Percentiles rank a stretch among this genome's conserved stretches.
These are phyloP conservation scores for Buceros bicornis DNA, from an alignment of 2,797 vertebrate species.

Conservation along the genomic window DNA sequence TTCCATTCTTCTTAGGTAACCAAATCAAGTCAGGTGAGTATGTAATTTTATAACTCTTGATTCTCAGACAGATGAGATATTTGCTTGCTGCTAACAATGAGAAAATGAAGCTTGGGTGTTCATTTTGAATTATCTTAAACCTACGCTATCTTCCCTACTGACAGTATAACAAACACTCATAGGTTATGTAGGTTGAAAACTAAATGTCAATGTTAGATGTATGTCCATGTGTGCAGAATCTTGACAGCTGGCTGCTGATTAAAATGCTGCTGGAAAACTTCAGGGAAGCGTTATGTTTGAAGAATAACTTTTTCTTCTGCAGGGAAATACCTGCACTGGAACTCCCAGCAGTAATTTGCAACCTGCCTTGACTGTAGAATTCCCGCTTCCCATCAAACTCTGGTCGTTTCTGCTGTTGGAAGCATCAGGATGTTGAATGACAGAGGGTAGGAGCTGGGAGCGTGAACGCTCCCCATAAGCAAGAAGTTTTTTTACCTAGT, in stretches of 20 bases:
- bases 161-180: background rate
- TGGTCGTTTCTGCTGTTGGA: background rate
- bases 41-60: background rate
- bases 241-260: conserved; percentile 52
- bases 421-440: background rate
- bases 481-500: background rate
- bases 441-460: background rate
- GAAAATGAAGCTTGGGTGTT: background rate
- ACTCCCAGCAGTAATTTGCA: conserved; percentile 59
- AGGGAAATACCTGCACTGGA: conserved; percentile 42
- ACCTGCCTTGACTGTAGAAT: conserved; percentile 56
- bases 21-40: background rate
- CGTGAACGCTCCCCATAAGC: background rate
- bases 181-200: conserved; percentile 6
- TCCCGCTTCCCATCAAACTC: conserved; percentile 33
- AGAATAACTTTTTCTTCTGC: conserved; percentile 56
- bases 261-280: conserved; percentile 65
- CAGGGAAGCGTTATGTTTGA: conserved; percentile 65
- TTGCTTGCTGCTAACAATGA: background rate
- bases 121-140: background rate
- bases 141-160: background rate
- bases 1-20: background rate
- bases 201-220: conserved; percentile 36
- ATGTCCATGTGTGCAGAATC: conserved; percentile 24
- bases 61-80: background rate